Conservation (phyloP, 2,113 vertebrate genomes). For the Bujurquina vittata region DNA sequence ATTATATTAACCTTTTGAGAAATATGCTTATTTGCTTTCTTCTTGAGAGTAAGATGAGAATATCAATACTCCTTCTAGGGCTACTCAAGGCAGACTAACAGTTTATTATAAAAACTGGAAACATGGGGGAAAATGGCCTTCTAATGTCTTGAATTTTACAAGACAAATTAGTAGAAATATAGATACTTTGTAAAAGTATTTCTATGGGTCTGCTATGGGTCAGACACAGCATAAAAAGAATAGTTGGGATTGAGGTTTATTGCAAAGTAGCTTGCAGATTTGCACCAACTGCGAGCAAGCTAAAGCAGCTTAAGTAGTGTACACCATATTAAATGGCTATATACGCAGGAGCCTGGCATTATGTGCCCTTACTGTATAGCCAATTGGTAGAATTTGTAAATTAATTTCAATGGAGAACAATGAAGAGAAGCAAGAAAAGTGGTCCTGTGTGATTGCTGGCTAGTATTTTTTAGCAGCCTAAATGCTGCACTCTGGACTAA, state of each 20-base stretch:
- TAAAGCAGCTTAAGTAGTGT: too few relatives aligned
- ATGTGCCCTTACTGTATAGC: neutral
- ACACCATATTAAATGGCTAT: too few relatives aligned
- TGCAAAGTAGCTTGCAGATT: too few relatives aligned
- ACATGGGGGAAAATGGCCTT: neutral
- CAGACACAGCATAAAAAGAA: neutral
- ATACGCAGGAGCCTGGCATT: too few relatives aligned
- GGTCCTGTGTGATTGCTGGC: neutral
- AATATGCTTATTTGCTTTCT: neutral
- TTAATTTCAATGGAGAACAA: neutral
- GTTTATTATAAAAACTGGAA: neutral
- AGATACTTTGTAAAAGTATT: neutral
- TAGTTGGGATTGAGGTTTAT: neutral
- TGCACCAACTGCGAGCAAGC: too few relatives aligned
- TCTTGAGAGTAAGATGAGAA: neutral
- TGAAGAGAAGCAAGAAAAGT: too few relatives aligned
- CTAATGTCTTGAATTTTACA: neutral
- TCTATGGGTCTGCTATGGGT: neutral
- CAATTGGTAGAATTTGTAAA: neutral
- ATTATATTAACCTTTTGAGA: neutral
- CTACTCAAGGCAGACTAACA: neutral
- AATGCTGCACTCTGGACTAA: neutral
- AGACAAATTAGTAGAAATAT: neutral
- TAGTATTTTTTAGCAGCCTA: neutral
- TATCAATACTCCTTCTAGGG: neutral